These are phyloP conservation scores for Ellobium chinense DNA, from an alignment of 2,888 invertebrate genomes.

Conservation along the genomic window DNA sequence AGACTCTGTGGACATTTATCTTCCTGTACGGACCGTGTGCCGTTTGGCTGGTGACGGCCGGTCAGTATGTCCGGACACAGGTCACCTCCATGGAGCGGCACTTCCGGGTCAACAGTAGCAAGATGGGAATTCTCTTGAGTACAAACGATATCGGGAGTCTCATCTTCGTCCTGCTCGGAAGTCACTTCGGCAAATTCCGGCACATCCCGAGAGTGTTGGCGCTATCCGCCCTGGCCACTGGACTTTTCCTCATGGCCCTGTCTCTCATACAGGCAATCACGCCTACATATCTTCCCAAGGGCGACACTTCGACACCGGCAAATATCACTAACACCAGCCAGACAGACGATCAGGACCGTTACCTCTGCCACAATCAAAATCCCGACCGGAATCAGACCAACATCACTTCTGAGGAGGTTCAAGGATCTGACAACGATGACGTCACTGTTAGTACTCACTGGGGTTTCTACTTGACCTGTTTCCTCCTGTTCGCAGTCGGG, in stretches of 20 bases:
- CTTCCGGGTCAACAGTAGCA: not conserved
- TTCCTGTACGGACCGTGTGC: not conserved
- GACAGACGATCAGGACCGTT: not conserved
- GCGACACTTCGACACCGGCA: not conserved
- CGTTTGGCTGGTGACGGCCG: not conserved
- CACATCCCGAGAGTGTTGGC: constrained; percentile 27
- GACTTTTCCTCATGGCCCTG: constrained; percentile 3
- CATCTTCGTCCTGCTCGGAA: constrained; percentile 25
- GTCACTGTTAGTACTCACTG: not conserved
- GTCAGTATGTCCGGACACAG: not conserved
- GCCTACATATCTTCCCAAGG: not conserved
- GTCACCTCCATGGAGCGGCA: not conserved
- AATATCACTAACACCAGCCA: not conserved
- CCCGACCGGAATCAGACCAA: not conserved
- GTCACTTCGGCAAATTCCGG: constrained; percentile 32
- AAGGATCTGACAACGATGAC: too few species aligned
- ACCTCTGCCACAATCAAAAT: not conserved
- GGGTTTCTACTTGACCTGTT: not conserved
- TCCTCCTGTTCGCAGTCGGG: not conserved
- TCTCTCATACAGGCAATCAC: not conserved
- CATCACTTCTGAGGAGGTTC: not conserved
- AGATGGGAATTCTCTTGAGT: constrained; percentile 24
- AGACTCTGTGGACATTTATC: not conserved
- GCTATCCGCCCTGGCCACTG: constrained; percentile 17
- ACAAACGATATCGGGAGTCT: constrained; percentile 33